phyloP scores from a whole-genome alignment of 2,797 vertebrate genomes.

The Somateria mollissima region DNA sequence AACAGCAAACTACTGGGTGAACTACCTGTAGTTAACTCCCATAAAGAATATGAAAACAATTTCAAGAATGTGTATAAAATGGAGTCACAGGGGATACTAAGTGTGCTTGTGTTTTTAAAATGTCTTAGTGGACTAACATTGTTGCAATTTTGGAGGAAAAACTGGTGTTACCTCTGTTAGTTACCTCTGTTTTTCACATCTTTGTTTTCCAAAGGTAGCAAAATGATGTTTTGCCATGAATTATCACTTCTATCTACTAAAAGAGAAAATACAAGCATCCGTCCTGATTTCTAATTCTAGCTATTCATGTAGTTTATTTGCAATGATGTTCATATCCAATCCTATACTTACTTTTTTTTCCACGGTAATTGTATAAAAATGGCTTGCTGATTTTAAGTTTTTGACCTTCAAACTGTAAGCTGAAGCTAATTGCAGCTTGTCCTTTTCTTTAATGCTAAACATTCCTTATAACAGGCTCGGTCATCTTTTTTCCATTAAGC shows the following conservation, averaged over 20 bases:
- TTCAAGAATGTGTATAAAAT: neutral
- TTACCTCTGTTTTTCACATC: neutral
- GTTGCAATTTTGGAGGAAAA: neutral
- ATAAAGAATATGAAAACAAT: neutral
- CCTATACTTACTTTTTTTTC: neutral
- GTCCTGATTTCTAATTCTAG: neutral
- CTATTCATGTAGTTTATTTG: neutral
- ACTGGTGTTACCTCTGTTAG: too few species aligned
- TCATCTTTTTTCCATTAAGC: constrained; percentile 54
- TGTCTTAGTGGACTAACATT: neutral
- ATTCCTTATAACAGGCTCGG: neutral
- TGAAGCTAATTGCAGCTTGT: neutral
- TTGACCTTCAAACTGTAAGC: neutral
- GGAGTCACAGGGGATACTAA: neutral
- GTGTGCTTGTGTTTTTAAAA: neutral
- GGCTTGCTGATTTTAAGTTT: neutral
- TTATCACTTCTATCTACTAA: neutral
- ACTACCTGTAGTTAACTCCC: neutral
- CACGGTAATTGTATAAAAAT: neutral
- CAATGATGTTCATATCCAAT: neutral
- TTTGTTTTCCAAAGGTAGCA: neutral
- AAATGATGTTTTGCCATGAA: neutral
- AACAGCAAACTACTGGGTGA: neutral
- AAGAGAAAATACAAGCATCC: neutral
- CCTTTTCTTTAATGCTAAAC: neutral